Percentiles rank a stretch among this genome's conserved stretches.
phyloP scores from a whole-genome alignment of 2,888 invertebrate genomes.

The Nephrocerus scutellatus region DNA sequence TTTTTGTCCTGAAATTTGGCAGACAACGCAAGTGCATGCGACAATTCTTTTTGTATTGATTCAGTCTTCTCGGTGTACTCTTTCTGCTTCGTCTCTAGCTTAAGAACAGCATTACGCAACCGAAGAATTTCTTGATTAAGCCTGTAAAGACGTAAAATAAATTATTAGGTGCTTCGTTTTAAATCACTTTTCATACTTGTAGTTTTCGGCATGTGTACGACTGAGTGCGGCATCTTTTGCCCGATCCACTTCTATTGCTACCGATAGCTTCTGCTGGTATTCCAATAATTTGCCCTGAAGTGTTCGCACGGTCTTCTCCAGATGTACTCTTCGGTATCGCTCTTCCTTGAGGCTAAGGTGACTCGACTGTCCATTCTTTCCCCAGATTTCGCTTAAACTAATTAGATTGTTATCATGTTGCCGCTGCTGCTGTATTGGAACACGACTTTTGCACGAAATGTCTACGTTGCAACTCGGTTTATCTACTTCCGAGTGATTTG shows the following conservation, averaged over 20 bases:
- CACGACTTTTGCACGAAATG: slow-evolving; percentile 8
- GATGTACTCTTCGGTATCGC: slow-evolving; percentile 66
- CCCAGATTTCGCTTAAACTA: slow-evolving; percentile 45
- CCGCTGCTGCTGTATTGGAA: neutral
- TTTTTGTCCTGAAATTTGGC: slow-evolving; percentile 62
- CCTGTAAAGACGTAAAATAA: slow-evolving; percentile 10
- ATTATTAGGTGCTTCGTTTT: neutral
- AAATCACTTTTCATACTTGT: slow-evolving; percentile 43
- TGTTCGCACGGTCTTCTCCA: slow-evolving; percentile 65
- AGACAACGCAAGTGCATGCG: slow-evolving; percentile 63
- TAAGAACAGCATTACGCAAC: slow-evolving; percentile 27
- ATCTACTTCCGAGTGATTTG: slow-evolving; percentile 17
- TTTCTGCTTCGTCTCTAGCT: slow-evolving; percentile 42
- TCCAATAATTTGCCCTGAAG: slow-evolving; percentile 67
- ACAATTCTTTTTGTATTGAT: slow-evolving; percentile 63
- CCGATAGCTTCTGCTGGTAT: slow-evolving; percentile 71
- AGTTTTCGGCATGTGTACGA: slow-evolving; percentile 60
- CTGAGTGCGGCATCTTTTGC: slow-evolving; percentile 65
- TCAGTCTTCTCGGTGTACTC: slow-evolving; percentile 50
- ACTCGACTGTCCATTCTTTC: slow-evolving; percentile 34
- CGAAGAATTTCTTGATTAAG: slow-evolving; percentile 32
- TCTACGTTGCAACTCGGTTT: neutral
- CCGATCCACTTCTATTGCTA: slow-evolving; percentile 69
- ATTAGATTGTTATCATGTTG: slow-evolving; percentile 33
- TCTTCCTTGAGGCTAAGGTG: slow-evolving; percentile 59